Evolutionary conservation across 1,140 invertebrate species (phyloP).

Genomic region (Stratiolaelaps scimitus): DNA sequence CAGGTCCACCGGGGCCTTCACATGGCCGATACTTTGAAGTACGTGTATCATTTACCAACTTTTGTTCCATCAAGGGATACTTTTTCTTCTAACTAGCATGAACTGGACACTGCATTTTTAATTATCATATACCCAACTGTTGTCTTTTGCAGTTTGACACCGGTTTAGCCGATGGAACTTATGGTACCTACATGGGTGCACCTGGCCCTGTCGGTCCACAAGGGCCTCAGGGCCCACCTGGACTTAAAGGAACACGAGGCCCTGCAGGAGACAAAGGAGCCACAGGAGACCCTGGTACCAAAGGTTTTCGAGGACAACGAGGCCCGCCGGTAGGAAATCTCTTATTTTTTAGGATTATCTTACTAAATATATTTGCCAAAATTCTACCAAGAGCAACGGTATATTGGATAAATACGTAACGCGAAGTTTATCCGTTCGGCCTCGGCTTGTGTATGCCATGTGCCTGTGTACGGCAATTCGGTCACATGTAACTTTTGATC

Average conservation of each 20-base stretch:
- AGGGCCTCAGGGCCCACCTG: slow-evolving; percentile 2
- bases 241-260: neutral
- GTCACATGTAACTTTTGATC: too few relatives aligned
- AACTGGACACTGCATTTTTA: neutral
- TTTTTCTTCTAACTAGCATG: too few relatives aligned
- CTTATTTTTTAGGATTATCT: too few relatives aligned
- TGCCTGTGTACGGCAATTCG: too few relatives aligned
- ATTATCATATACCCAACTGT: too few relatives aligned
- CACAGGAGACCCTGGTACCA: slow-evolving; percentile 31
- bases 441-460: too few relatives aligned
- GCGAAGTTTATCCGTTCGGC: too few relatives aligned
- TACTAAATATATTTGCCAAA: too few relatives aligned
- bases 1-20: slow-evolving; percentile 9
- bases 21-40: slow-evolving; percentile 24
- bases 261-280: slow-evolving; percentile 27
- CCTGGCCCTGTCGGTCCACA: slow-evolving; percentile 12
- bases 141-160: slow-evolving; percentile 15
- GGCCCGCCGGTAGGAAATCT: slow-evolving; percentile 31
- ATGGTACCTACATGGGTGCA: slow-evolving; percentile 26
- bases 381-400: too few relatives aligned
- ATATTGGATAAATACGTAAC: too few relatives aligned
- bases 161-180: slow-evolving; percentile 14
- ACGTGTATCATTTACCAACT: neutral
- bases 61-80: too few relatives aligned
- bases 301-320: slow-evolving; percentile 32